Evolutionary conservation across 2,113 vertebrate genomes (phyloP).

Genomic region (Pluvianellus socialis): DNA sequence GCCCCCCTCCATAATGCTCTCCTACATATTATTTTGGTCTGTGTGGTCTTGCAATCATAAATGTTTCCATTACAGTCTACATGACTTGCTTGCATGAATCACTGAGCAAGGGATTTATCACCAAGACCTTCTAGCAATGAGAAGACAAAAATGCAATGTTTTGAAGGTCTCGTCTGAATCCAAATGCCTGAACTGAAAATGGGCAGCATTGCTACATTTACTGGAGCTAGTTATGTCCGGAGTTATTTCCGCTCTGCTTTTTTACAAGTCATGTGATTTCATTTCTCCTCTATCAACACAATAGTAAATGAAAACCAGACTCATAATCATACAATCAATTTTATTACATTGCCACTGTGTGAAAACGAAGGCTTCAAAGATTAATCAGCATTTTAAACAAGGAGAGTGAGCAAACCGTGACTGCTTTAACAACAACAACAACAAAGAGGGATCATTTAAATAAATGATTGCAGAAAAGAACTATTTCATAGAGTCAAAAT

Average conservation of each 20-base stretch:
- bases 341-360: slow-evolving; percentile 11
- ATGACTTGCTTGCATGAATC: background rate
- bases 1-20: background rate
- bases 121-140: background rate
- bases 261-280: slow-evolving; percentile 1
- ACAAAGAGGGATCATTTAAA: background rate
- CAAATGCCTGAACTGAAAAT: background rate
- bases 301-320: slow-evolving; percentile 32
- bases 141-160: background rate
- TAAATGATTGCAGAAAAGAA: background rate
- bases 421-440: background rate
- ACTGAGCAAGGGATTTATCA: background rate
- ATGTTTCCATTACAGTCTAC: background rate
- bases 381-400: slow-evolving; percentile 16
- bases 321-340: background rate
- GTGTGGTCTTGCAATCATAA: background rate
- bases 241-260: background rate
- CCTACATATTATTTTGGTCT: background rate
- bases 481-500: background rate
- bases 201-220: background rate
- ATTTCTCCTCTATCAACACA: background rate
- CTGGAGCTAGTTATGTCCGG: background rate
- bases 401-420: background rate
- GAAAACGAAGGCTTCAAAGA: slow-evolving; percentile 1
- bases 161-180: background rate